Conservation (phyloP, 1,140 invertebrate species). For the Seison nebaliae region DNA sequence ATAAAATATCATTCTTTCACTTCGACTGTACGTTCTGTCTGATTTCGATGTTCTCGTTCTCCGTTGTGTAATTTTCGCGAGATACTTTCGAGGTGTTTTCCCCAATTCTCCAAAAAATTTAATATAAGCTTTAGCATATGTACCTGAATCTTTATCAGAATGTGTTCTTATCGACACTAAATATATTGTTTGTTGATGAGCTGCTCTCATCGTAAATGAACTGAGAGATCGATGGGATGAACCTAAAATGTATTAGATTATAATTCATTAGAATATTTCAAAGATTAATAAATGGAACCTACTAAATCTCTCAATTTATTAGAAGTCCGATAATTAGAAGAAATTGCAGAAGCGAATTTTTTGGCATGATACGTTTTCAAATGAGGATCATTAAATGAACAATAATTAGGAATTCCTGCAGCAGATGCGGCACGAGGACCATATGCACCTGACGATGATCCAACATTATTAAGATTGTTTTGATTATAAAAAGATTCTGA, state of each 20-base stretch:
- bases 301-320: too few relatives aligned
- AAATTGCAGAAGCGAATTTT: neutral
- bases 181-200: neutral
- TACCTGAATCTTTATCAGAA: constrained; percentile 6
- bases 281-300: too few relatives aligned
- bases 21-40: constrained; percentile 2
- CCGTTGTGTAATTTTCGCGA: neutral
- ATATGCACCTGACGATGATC: neutral
- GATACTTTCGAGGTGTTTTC: constrained; percentile 1
- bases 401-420: neutral
- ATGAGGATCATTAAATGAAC: neutral
- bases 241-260: too few relatives aligned
- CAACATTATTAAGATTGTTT: too few relatives aligned
- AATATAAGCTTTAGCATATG: constrained; percentile 11
- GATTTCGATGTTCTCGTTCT: constrained; percentile 1
- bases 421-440: neutral
- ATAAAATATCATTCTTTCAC: constrained; percentile 10
- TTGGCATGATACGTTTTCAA: neutral
- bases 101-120: constrained; percentile 5
- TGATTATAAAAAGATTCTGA: too few relatives aligned
- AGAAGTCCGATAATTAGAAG: too few relatives aligned
- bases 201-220: neutral
- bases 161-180: neutral
- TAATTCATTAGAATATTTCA: too few relatives aligned
- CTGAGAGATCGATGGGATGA: neutral